Percentiles rank a stretch among this genome's conserved stretches.
Evolutionary conservation across 2,113 vertebrate genomes (phyloP).

Genomic region (Peromyscus maniculatus): DNA sequence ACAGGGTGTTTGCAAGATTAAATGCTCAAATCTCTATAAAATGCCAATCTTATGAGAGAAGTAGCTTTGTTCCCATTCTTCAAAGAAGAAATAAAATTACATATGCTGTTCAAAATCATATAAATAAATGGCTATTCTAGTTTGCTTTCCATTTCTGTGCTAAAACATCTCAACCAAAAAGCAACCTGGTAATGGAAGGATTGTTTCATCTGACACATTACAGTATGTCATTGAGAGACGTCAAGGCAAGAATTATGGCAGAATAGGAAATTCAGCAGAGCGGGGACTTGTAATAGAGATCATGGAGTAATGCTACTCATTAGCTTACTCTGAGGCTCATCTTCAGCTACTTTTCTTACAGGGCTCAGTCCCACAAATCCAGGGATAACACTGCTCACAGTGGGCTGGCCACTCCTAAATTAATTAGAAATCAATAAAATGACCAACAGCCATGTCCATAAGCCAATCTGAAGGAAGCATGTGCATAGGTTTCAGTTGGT

Average conservation of each 20-base stretch:
- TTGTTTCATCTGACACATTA: neutral
- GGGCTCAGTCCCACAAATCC: neutral
- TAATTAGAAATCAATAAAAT: neutral
- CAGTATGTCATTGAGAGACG: neutral
- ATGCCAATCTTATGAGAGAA: neutral
- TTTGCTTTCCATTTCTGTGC: neutral
- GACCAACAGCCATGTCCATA: neutral
- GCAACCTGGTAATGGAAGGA: neutral
- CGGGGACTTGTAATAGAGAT: neutral
- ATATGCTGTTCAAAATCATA: neutral
- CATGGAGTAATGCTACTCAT: neutral
- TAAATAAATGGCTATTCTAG: neutral
- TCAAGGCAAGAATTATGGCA: neutral
- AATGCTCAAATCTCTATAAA: constrained; percentile 32
- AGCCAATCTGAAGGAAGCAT: neutral
- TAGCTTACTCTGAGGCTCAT: neutral
- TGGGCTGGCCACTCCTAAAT: neutral
- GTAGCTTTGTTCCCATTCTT: neutral
- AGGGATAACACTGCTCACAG: too few species aligned
- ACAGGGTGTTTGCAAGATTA: neutral
- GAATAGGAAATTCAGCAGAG: neutral
- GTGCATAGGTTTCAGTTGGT: neutral
- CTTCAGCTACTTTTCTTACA: neutral
- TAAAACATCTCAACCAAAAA: neutral
- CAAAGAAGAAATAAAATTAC: neutral